phyloP scores from a whole-genome alignment of 2,888 invertebrate genomes.

The Margaritifera margaritifera region DNA sequence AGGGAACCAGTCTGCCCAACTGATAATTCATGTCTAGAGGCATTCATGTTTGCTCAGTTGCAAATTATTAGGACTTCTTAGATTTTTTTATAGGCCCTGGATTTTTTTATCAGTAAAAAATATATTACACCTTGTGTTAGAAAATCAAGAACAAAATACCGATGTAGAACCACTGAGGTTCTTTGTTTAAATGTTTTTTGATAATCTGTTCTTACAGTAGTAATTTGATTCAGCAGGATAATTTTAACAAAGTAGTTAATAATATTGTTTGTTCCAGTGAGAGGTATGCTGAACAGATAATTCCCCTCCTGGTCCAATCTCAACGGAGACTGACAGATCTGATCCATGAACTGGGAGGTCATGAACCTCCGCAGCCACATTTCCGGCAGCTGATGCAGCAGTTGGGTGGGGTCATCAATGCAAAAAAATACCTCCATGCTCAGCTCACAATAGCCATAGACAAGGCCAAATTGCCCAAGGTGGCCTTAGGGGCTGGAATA shows the following conservation, averaged over 20 bases:
- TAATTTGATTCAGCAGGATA: too few species aligned
- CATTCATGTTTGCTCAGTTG: too few species aligned
- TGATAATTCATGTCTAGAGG: too few species aligned
- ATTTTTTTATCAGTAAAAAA: too few species aligned
- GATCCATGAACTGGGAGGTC: conserved; percentile 54
- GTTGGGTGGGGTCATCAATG: conserved; percentile 57
- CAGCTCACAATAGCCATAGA: conserved; percentile 61
- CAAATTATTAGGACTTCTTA: too few species aligned
- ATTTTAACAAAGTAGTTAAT: background rate
- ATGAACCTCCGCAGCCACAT: conserved; percentile 65
- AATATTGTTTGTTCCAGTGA: conserved; percentile 52
- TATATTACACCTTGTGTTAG: too few species aligned
- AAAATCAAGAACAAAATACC: too few species aligned
- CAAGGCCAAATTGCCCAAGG: conserved; percentile 26
- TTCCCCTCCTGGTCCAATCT: conserved; percentile 69
- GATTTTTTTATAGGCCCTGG: too few species aligned
- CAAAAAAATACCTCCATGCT: conserved; percentile 61
- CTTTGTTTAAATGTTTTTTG: too few species aligned
- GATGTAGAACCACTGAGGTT: too few species aligned
- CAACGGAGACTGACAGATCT: conserved; percentile 63
- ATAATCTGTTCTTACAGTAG: too few species aligned
- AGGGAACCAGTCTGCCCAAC: too few species aligned
- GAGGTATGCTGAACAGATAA: conserved; percentile 68
- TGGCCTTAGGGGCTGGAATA: conserved; percentile 63
- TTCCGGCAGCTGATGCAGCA: conserved; percentile 48